phyloP scores from a whole-genome alignment of 2,113 vertebrate genomes.

The Entelurus aequoreus region DNA sequence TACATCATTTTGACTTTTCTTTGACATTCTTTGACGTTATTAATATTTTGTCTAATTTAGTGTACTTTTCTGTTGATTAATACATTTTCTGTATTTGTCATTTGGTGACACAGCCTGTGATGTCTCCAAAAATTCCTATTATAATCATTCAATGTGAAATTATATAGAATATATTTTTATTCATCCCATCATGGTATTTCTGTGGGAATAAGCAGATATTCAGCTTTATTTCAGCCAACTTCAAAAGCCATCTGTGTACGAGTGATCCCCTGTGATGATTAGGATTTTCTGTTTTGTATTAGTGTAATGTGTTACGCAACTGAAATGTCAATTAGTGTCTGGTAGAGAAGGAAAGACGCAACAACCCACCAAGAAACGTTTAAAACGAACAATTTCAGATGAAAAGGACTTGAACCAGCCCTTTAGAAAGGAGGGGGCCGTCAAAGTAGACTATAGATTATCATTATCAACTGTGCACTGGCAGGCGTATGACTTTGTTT shows the following conservation, averaged over 20 bases:
- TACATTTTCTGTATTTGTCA: too few species aligned
- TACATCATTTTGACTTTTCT: too few species aligned
- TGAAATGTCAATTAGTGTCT: conserved; percentile 14
- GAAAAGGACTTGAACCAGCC: conserved; percentile 4
- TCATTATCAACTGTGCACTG: conserved; percentile 9
- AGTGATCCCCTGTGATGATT: background rate
- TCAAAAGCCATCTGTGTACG: background rate
- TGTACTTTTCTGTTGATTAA: too few species aligned
- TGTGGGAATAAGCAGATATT: background rate
- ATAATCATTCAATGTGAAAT: too few species aligned
- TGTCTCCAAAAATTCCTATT: too few species aligned
- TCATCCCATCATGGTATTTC: too few species aligned
- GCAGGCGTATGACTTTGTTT: conserved; percentile 24
- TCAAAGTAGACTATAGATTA: conserved; percentile 8
- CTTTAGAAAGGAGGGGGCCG: background rate
- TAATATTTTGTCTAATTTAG: too few species aligned
- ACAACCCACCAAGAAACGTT: conserved; percentile 19
- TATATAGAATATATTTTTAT: too few species aligned
- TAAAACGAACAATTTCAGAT: conserved; percentile 10
- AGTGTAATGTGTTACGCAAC: conserved; percentile 1
- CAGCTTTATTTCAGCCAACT: background rate
- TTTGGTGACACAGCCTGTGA: too few species aligned
- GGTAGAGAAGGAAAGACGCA: background rate
- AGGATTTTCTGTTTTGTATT: background rate
- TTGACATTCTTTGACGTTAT: too few species aligned